Evolutionary conservation across 2,888 invertebrate species (phyloP).

Genomic region (Oligia latruncula): DNA sequence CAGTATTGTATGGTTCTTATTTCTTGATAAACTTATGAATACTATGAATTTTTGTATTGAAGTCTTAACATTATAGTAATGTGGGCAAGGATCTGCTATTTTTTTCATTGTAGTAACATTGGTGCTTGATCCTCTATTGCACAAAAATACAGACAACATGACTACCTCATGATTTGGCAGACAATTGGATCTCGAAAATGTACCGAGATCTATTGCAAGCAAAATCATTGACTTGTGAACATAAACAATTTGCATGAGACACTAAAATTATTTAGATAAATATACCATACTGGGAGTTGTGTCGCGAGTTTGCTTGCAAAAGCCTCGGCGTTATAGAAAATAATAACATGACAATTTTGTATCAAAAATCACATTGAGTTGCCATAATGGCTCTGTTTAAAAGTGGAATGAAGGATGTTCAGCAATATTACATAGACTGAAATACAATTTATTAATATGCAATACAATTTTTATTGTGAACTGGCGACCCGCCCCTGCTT

Average conservation of each 20-base stretch:
- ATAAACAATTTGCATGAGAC: slow-evolving; percentile 28
- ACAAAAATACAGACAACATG: slow-evolving; percentile 78
- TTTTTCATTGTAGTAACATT: slow-evolving; percentile 66
- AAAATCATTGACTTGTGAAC: slow-evolving; percentile 45
- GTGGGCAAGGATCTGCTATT: slow-evolving; percentile 58
- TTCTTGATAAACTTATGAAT: slow-evolving; percentile 59
- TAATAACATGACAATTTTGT: slow-evolving; percentile 61
- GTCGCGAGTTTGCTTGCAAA: slow-evolving; percentile 58
- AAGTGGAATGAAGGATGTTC: slow-evolving; percentile 60
- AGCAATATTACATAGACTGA: slow-evolving; percentile 24
- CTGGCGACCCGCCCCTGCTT: too few relatives aligned
- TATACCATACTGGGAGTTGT: slow-evolving; percentile 9
- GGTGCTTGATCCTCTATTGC: slow-evolving; percentile 77
- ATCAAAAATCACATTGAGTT: slow-evolving; percentile 54
- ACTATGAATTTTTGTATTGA: slow-evolving; percentile 64
- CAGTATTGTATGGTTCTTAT: slow-evolving; percentile 71
- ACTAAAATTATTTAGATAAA: slow-evolving; percentile 40
- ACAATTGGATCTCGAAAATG: slow-evolving; percentile 72
- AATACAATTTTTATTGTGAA: background rate
- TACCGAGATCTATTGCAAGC: slow-evolving; percentile 54
- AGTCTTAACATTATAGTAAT: slow-evolving; percentile 54
- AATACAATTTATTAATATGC: slow-evolving; percentile 3
- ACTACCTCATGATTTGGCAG: slow-evolving; percentile 88
- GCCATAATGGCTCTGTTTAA: slow-evolving; percentile 61
- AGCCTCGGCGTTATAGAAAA: slow-evolving; percentile 51